Evolutionary conservation across 2,888 invertebrate species (phyloP).

Genomic region (Hofmannophila pseudospretella): DNA sequence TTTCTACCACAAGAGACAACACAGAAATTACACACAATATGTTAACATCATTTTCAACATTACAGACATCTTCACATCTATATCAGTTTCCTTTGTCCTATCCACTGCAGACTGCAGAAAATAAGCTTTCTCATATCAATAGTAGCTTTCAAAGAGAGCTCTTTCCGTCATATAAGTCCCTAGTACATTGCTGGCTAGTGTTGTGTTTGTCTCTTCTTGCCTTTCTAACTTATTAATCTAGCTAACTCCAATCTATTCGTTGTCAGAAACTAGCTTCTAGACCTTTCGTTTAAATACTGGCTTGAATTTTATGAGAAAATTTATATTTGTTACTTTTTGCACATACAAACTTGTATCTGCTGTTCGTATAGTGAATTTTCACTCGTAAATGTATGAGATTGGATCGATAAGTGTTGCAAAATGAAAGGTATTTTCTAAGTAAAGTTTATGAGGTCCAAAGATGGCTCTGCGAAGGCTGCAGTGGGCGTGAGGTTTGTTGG

Average conservation of each 20-base stretch:
- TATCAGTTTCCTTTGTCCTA: conserved; percentile 4
- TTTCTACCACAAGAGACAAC: too few relatives aligned
- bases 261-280: conserved; percentile 5
- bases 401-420: not conserved
- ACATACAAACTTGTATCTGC: not conserved
- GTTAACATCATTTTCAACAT: too few relatives aligned
- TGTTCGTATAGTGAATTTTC: not conserved
- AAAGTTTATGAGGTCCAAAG: conserved; percentile 30
- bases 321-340: not conserved
- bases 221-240: conserved; percentile 17
- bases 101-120: not conserved
- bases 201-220: conserved; percentile 50
- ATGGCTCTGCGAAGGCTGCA: conserved; percentile 31
- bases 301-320: not conserved
- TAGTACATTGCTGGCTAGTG: conserved; percentile 60
- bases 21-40: too few relatives aligned
- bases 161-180: conserved; percentile 40
- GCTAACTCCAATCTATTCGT: not conserved
- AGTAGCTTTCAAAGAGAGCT: conserved; percentile 20
- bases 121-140: not conserved
- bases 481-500: conserved; percentile 28
- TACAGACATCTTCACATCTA: conserved; percentile 4
- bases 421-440: conserved; percentile 13
- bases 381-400: not conserved
- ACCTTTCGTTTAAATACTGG: not conserved